phyloP scores from a whole-genome alignment of 2,113 vertebrate genomes.

The Jacana jacana region DNA sequence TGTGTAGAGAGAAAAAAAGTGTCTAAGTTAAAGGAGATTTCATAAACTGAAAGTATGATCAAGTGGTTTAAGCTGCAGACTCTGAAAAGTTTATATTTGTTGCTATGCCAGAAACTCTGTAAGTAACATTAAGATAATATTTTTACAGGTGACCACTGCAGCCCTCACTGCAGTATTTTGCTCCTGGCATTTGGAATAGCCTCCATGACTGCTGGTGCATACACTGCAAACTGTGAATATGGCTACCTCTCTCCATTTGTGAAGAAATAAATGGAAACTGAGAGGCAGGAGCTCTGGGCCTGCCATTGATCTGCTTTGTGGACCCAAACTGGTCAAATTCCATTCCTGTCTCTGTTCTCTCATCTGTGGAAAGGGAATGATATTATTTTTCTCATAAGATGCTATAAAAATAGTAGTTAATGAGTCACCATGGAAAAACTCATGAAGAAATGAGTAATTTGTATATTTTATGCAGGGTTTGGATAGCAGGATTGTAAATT shows the following conservation, averaged over 20 bases:
- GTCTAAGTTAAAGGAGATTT: not conserved
- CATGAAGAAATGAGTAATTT: constrained; percentile 19
- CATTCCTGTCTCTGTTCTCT: not conserved
- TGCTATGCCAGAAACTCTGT: not conserved
- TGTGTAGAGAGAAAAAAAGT: not conserved
- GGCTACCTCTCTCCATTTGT: not conserved
- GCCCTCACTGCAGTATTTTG: not conserved
- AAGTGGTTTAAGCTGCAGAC: not conserved
- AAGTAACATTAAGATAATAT: not conserved
- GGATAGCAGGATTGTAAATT: not conserved
- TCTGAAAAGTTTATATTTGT: not conserved
- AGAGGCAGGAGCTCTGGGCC: not conserved
- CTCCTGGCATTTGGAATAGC: not conserved
- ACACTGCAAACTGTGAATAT: not conserved
- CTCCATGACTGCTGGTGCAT: not conserved
- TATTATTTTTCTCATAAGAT: not conserved
- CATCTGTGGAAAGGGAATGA: not conserved
- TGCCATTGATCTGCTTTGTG: not conserved
- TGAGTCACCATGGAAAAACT: constrained; percentile 10
- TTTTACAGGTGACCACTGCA: not conserved
- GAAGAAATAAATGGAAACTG: not conserved
- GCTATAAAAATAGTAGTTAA: constrained; percentile 43
- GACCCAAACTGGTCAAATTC: not conserved
- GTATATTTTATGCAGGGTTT: constrained; percentile 1
- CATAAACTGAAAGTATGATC: not conserved